Evolutionary conservation across 2,113 vertebrate species (phyloP).

Genomic region (Myotis yumanensis): DNA sequence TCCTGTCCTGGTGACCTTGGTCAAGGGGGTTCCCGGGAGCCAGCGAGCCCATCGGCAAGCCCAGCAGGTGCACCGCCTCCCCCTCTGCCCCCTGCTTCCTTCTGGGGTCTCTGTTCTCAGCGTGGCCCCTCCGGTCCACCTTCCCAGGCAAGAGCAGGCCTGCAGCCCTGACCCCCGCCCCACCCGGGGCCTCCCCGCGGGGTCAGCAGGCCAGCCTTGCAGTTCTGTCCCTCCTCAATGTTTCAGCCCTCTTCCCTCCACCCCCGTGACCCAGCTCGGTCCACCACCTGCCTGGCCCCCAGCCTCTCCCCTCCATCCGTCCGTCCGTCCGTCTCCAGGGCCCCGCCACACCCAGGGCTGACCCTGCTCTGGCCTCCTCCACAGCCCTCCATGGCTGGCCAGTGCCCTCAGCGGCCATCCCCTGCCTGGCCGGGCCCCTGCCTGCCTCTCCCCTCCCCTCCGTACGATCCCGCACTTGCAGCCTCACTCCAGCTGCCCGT

Average conservation of each 20-base stretch:
- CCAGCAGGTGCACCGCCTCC: neutral
- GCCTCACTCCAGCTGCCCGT: no score
- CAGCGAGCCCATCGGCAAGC: neutral
- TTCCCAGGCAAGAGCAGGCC: neutral
- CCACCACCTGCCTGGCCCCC: neutral
- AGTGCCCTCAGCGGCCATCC: neutral
- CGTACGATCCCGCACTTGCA: rapidly evolving
- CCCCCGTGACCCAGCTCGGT: neutral
- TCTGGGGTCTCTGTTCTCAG: neutral
- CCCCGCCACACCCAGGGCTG: neutral
- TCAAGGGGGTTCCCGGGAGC: neutral
- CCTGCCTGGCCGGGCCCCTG: neutral
- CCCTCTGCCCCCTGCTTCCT: neutral
- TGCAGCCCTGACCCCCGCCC: neutral
- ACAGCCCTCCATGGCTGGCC: neutral
- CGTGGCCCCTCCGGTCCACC: rapidly evolving
- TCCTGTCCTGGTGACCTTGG: neutral
- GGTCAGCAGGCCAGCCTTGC: neutral
- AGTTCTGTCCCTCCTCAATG: neutral
- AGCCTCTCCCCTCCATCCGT: neutral
- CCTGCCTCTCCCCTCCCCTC: neutral
- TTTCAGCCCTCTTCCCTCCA: neutral
- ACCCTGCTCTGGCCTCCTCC: neutral
- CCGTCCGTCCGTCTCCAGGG: neutral
- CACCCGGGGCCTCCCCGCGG: neutral